These are phyloP conservation scores for Opisthocomus hoazin DNA, from an alignment of 2,113 vertebrate species.

Conservation along the genomic window DNA sequence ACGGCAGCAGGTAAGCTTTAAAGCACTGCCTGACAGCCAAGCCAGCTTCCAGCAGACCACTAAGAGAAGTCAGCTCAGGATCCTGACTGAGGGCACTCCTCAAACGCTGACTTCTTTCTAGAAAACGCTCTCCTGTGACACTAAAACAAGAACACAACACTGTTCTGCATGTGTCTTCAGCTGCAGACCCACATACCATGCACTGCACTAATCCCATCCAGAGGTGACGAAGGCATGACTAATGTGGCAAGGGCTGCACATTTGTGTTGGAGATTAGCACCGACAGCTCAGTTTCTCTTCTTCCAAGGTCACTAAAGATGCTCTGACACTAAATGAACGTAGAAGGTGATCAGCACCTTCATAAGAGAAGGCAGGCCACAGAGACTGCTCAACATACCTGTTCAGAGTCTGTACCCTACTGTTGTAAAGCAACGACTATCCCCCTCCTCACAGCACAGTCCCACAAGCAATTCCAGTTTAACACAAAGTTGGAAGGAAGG, in stretches of 20 bases:
- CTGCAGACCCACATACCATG: background rate
- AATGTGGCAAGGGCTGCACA: background rate
- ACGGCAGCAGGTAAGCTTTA: background rate
- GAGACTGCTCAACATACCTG: background rate
- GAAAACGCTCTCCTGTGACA: background rate
- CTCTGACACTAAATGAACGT: background rate
- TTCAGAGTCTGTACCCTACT: fast-evolving
- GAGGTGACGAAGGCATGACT: slow-evolving; percentile 37
- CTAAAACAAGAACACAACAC: slow-evolving; percentile 3
- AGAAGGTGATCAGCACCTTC: background rate
- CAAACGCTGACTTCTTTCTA: background rate
- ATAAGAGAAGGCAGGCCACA: background rate
- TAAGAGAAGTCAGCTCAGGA: background rate
- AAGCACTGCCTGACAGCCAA: background rate
- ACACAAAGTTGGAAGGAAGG: background rate
- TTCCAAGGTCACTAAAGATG: slow-evolving; percentile 17
- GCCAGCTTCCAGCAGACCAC: background rate
- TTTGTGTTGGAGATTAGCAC: slow-evolving; percentile 19
- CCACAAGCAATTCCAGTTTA: background rate
- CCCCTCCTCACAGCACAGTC: background rate
- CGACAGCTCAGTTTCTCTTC: background rate
- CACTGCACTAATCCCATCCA: slow-evolving; percentile 11
- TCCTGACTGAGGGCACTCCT: background rate
- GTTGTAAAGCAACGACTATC: background rate
- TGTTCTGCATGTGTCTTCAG: background rate